Evolutionary conservation across 2,888 invertebrate genomes (phyloP), one percentile per base, ranked within the genome.

Genomic region (Andrena hattorfiana): DNA sequence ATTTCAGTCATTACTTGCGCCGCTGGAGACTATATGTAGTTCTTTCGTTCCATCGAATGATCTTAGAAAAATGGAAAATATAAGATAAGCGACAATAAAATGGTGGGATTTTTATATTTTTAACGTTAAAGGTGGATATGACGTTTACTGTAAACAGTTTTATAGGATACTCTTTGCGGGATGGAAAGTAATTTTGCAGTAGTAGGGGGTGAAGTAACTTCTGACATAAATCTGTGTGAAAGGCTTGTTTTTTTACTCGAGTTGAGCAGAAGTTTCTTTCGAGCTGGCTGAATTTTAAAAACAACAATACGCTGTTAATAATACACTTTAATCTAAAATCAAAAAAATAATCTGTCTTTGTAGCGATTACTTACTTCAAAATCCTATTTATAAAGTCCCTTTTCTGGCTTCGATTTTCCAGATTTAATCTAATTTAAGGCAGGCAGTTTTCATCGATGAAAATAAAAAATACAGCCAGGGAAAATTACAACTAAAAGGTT

Each of bases 1-100:
- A 70, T 70, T 51, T n/a, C 20, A 60, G n/a, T 7, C 20, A n/a
- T 68, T 68, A 59, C 16, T 28, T 4, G 10, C 49, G 10, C 6
- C 7, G 4, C 8, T n/a, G 5, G n/a, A 23, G 35, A n/a, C 20
- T 8, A 8, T 23, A 0, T 2, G 5, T 10, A 13, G 7, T 32
- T 54, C 23, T 13, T 51, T 10, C 10, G 0, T n/a, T 2, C 49
- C 35, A 13, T 26, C 16, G 26, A 23, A 35, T 6, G 42, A 26
- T 28, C 26, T 8, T 13, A 64, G 26, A 13, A 6, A 64, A 59
- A 16, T n/a, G 35, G 16, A 26, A 26, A 64, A 48, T 5, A 2
- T 59, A 16, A 6, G 26, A 42, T 7, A 0, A 8, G 10, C 7
- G 23, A 48, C 16, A 16, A 16, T 42, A 42, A 42, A 42, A 42